phyloP scores from a whole-genome alignment of 2,797 vertebrate species.

The Cercopithecus neglectus region DNA sequence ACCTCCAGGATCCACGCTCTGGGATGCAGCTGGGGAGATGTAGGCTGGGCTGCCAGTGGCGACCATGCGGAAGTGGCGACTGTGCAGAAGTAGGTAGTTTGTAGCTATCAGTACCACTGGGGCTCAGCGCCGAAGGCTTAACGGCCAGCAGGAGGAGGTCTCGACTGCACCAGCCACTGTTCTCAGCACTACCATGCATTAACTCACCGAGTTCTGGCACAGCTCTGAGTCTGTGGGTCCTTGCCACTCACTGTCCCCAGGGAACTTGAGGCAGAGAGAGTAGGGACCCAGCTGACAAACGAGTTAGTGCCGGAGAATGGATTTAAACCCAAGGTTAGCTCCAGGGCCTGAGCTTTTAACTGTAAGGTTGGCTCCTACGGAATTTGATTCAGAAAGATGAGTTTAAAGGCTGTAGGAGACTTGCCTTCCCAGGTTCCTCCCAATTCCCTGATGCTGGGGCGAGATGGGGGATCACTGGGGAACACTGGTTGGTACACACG shows the following conservation, averaged over 20 bases:
- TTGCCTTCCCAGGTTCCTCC: not conserved
- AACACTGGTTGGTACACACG: not conserved
- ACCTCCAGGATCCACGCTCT: rapidly evolving
- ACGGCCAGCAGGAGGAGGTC: rapidly evolving
- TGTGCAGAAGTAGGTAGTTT: rapidly evolving
- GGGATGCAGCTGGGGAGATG: not conserved
- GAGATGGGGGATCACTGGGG: no score
- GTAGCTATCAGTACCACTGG: rapidly evolving
- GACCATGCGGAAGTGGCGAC: rapidly evolving
- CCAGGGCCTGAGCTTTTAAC: not conserved
- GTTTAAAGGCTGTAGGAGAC: not conserved
- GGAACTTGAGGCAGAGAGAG: not conserved
- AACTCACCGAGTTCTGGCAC: not conserved
- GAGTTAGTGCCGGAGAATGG: not conserved
- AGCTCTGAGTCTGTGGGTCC: not conserved
- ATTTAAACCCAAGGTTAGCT: not conserved
- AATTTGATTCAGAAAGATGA: not conserved
- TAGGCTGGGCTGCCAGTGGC: rapidly evolving
- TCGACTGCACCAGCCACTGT: rapidly evolving
- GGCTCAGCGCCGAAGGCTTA: not conserved
- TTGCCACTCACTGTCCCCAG: not conserved
- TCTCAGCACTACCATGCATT: rapidly evolving
- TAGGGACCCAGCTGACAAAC: not conserved
- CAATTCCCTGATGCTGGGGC: not conserved
- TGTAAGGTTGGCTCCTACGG: not conserved